A percentile compares a stretch with the other conserved stretches of the same genome.
Conservation (phyloP, 2,797 vertebrate species). For the Staurois parvus region DNA sequence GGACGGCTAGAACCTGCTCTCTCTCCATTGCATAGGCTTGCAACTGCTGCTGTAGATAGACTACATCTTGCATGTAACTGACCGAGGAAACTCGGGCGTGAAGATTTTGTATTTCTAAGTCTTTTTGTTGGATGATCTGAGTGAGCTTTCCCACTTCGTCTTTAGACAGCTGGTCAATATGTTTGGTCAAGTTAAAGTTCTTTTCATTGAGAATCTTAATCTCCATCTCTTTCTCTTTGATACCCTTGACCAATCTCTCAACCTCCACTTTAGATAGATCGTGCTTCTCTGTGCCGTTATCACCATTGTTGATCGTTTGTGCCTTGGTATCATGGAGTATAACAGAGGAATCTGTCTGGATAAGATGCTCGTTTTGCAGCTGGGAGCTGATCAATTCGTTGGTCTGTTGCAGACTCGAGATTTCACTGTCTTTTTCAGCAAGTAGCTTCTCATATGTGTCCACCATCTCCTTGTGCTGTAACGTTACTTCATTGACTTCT, state of each 20-base stretch:
- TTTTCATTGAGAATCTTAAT: slow-evolving; percentile 94
- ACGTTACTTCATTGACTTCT: slow-evolving; percentile 86
- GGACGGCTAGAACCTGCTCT: slow-evolving; percentile 90
- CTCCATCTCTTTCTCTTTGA: slow-evolving; percentile 95
- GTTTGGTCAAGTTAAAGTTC: slow-evolving; percentile 87
- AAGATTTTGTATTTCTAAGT: slow-evolving; percentile 93
- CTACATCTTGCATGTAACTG: slow-evolving; percentile 83
- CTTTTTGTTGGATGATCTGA: slow-evolving; percentile 92
- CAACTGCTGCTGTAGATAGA: slow-evolving; percentile 92
- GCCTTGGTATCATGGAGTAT: slow-evolving; percentile 92
- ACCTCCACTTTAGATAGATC: slow-evolving; percentile 96
- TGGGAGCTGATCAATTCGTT: slow-evolving; percentile 81
- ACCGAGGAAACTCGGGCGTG: slow-evolving; percentile 84
- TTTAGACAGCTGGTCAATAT: slow-evolving; percentile 91
- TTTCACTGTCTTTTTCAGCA: slow-evolving; percentile 88
- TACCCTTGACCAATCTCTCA: slow-evolving; percentile 88
- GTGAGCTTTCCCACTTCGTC: slow-evolving; percentile 93
- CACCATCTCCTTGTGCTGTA: slow-evolving; percentile 86
- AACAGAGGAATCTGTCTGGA: slow-evolving; percentile 78
- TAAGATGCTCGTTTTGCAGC: slow-evolving; percentile 73
- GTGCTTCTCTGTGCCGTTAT: slow-evolving; percentile 95
- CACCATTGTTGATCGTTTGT: slow-evolving; percentile 81
- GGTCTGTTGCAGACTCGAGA: slow-evolving; percentile 82
- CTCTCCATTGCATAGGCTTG: slow-evolving; percentile 89
- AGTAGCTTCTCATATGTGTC: slow-evolving; percentile 85